These are phyloP conservation scores for Diogma glabrata DNA, from an alignment of 2,888 invertebrate genomes.

Conservation along the genomic window DNA sequence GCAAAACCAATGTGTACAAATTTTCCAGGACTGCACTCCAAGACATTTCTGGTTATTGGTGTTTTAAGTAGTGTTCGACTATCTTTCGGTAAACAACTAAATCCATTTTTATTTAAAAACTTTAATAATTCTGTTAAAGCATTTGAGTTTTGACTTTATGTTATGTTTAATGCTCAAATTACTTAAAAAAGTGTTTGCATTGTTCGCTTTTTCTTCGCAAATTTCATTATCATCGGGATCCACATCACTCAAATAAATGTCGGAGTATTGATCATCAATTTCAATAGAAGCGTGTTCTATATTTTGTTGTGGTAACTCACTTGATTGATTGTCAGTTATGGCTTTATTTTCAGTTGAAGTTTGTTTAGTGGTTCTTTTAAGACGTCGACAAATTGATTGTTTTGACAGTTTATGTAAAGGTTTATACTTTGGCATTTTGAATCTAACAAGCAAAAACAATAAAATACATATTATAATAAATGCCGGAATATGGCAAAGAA, in stretches of 20 bases:
- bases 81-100: background rate
- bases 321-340: background rate
- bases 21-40: background rate
- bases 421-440: background rate
- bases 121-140: background rate
- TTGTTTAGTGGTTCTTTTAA: background rate
- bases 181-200: background rate
- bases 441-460: background rate
- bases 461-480: background rate
- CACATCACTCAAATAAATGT: background rate
- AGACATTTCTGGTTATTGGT: background rate
- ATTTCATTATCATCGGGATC: background rate
- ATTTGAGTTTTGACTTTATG: background rate
- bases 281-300: background rate
- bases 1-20: background rate
- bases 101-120: background rate
- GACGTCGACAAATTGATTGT: background rate
- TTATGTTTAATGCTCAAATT: background rate
- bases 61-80: background rate
- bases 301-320: background rate
- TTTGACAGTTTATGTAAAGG: background rate
- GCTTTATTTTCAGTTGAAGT: background rate
- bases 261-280: background rate
- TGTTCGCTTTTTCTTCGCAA: background rate
- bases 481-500: no score